phyloP scores from a whole-genome alignment of 30 jellyfish, hydroid and myxozoan genomes.

The Aurelia aurita region DNA sequence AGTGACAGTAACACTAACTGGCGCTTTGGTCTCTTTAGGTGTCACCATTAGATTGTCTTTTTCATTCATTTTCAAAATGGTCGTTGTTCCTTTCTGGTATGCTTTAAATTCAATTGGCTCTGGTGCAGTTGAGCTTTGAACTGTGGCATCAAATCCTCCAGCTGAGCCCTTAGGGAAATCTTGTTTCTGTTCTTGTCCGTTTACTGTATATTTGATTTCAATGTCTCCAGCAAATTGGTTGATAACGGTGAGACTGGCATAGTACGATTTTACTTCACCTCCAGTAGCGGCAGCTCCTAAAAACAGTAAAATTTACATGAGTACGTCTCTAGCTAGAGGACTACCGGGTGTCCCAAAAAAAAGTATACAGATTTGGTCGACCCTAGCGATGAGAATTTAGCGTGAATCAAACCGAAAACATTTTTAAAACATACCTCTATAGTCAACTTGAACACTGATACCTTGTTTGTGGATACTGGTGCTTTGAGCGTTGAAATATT shows the following conservation, averaged over 20 bases:
- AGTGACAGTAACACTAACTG: conserved; percentile 15
- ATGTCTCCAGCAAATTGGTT: conserved; percentile 48
- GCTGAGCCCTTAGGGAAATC: conserved; percentile 15
- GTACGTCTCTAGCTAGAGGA: no score
- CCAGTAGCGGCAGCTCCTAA: no score
- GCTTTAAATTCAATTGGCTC: conserved; percentile 32
- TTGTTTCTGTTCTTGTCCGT: conserved; percentile 33
- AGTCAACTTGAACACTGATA: no score
- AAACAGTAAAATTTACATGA: no score
- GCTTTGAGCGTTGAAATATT: no score
- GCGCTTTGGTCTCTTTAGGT: conserved; percentile 30
- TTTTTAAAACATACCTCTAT: no score
- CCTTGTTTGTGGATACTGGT: no score
- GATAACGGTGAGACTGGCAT: conserved; percentile 29
- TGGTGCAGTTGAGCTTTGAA: conserved; percentile 33
- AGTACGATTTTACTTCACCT: conserved; percentile 30
- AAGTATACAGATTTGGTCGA: no score
- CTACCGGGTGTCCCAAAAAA: no score
- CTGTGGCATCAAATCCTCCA: neutral
- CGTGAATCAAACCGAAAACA: no score
- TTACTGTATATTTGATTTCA: conserved; percentile 24
- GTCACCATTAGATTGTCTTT: conserved; percentile 7
- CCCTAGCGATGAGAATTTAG: no score
- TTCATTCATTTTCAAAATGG: conserved; percentile 35
- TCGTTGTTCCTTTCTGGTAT: conserved; percentile 47